A percentile compares a stretch with the other conserved stretches of the same genome.
Evolutionary conservation across 2,113 vertebrate species (phyloP).

Genomic region (Equus przewalskii): DNA sequence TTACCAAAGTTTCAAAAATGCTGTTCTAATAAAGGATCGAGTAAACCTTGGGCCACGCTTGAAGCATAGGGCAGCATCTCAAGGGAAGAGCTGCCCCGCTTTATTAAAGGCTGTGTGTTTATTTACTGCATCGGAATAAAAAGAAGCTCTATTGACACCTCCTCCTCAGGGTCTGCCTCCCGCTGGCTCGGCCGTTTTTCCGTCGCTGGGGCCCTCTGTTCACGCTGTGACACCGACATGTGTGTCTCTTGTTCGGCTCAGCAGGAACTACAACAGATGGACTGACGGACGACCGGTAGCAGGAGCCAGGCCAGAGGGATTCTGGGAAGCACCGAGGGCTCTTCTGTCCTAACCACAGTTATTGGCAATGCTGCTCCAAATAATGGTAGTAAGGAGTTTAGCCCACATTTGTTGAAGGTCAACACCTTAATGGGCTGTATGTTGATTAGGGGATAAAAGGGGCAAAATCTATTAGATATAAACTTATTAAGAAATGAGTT

Average conservation of each 20-base stretch:
- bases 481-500: neutral
- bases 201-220: neutral
- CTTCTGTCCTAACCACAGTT: neutral
- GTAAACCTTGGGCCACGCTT: neutral
- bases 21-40: neutral
- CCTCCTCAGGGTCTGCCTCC: constrained; percentile 65
- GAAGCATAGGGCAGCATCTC: neutral
- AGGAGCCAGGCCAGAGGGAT: constrained; percentile 50
- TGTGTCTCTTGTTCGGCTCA: constrained; percentile 72
- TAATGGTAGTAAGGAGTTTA: neutral
- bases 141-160: constrained; percentile 56
- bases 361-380: neutral
- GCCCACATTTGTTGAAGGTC: neutral
- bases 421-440: neutral
- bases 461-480: neutral
- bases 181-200: constrained; percentile 67
- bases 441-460: neutral
- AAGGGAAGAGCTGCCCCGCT: constrained; percentile 29
- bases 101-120: constrained; percentile 47
- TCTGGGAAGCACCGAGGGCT: neutral
- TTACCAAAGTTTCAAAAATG: constrained; percentile 3
- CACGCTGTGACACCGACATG: constrained; percentile 41
- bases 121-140: constrained; percentile 59
- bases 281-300: neutral
- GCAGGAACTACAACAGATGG: constrained; percentile 60